A percentile compares a stretch with the other conserved stretches of the same genome.
phyloP scores from a whole-genome alignment of 1,140 invertebrate genomes.

The Lordiphosa collinella region DNA sequence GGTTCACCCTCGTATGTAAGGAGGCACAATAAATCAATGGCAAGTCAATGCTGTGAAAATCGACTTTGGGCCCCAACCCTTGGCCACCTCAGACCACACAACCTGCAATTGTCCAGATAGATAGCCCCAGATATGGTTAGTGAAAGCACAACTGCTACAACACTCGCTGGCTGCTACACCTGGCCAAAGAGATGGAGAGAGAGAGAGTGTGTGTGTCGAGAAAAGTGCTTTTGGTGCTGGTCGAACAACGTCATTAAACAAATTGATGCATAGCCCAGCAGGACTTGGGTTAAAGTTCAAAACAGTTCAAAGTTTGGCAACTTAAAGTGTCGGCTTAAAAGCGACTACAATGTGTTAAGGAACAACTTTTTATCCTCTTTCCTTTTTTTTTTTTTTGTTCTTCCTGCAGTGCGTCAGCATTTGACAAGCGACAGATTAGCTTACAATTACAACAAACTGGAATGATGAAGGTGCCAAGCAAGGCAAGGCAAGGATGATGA shows the following conservation, averaged over 20 bases:
- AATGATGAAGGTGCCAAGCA: conserved; percentile 29
- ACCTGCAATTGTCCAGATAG: conserved; percentile 9
- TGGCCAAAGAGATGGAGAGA: too few species aligned
- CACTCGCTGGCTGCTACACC: too few species aligned
- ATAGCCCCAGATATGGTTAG: background rate
- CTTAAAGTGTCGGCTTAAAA: conserved; percentile 35
- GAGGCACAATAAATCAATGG: conserved; percentile 58
- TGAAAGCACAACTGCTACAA: too few species aligned
- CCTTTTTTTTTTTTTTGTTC: background rate
- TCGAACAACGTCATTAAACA: conserved; percentile 30
- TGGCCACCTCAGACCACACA: background rate
- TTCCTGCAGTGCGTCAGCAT: conserved; percentile 28
- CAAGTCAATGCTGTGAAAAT: conserved; percentile 58
- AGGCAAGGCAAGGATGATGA: conserved; percentile 31
- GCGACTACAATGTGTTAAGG: conserved; percentile 25
- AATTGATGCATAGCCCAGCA: conserved; percentile 26
- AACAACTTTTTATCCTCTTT: conserved; percentile 3
- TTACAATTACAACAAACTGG: conserved; percentile 64
- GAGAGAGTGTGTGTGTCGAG: too few species aligned
- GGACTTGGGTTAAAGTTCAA: conserved; percentile 30
- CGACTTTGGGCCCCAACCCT: conserved; percentile 29
- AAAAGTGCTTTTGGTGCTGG: background rate
- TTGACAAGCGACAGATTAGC: conserved; percentile 62
- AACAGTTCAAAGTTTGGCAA: conserved; percentile 43
- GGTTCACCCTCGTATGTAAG: too few species aligned